Conservation (phyloP, 2,888 invertebrate genomes). For the Chrysolina americana region DNA sequence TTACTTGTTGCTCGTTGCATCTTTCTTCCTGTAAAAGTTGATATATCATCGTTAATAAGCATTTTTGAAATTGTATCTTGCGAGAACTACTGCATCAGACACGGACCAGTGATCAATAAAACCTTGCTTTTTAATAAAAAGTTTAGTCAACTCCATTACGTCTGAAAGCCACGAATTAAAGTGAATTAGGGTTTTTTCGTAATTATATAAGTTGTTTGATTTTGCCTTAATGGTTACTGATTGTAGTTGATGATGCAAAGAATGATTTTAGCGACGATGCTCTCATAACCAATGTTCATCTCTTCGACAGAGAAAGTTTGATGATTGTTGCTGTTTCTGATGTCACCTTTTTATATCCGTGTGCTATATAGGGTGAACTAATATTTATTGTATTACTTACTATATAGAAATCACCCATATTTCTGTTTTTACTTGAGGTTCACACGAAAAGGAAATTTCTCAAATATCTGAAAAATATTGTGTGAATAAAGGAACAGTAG, state of each 20-base stretch:
- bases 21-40: constrained; percentile 42
- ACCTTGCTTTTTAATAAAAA: constrained; percentile 22
- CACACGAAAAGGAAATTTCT: too few relatives aligned
- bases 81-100: constrained; percentile 34
- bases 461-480: too few relatives aligned
- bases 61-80: constrained; percentile 34
- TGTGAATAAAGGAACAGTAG: too few relatives aligned
- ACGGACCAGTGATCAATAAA: constrained; percentile 24
- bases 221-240: constrained; percentile 16
- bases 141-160: constrained; percentile 18
- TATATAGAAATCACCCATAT: too few relatives aligned
- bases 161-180: constrained; percentile 22
- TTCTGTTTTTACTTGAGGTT: too few relatives aligned
- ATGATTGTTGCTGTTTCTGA: not conserved
- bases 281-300: constrained; percentile 9
- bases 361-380: not conserved
- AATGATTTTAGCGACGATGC: constrained; percentile 8
- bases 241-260: constrained; percentile 17
- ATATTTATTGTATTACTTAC: too few relatives aligned
- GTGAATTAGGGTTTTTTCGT: constrained; percentile 6
- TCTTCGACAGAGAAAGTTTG: constrained; percentile 3
- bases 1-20: constrained; percentile 34
- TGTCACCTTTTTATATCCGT: not conserved
- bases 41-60: constrained; percentile 42
- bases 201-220: constrained; percentile 18